These are phyloP conservation scores for Mus spretus DNA, from an alignment of 2,797 vertebrate species.

Conservation along the genomic window DNA sequence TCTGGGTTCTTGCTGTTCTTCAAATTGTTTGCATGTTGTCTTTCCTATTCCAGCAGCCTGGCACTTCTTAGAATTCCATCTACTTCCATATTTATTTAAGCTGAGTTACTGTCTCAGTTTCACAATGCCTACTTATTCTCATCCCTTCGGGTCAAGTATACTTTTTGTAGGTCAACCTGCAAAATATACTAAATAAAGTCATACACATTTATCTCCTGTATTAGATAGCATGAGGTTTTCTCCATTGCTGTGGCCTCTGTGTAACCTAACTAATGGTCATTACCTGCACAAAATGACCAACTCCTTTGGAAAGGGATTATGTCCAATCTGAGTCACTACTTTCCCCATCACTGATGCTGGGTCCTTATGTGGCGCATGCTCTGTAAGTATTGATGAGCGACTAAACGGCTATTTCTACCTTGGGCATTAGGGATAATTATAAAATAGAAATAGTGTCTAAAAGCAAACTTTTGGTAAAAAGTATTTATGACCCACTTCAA, in stretches of 20 bases:
- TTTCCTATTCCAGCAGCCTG: not conserved
- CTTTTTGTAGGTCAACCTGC: not conserved
- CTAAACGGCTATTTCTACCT: not conserved
- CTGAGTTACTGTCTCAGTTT: not conserved
- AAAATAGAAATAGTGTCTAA: not conserved
- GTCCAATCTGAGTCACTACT: not conserved
- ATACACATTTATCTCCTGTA: not conserved
- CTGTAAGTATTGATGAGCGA: not conserved
- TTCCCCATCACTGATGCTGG: fast-evolving
- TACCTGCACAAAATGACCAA: not conserved
- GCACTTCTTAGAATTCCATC: not conserved
- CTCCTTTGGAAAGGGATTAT: not conserved
- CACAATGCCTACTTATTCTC: not conserved
- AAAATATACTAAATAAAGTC: not conserved
- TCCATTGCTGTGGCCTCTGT: fast-evolving
- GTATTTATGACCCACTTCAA: not conserved
- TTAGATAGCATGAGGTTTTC: not conserved
- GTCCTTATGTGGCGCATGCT: not conserved
- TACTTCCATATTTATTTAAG: not conserved
- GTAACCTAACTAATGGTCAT: not conserved
- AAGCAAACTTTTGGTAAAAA: slow-evolving; percentile 20
- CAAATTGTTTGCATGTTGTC: fast-evolving
- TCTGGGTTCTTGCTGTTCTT: not conserved
- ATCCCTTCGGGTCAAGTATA: not conserved
- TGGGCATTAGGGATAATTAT: not conserved